Base-by-base conservation (phyloP, 2,888 invertebrate genomes). In the Argyresthia albistria region DNA sequence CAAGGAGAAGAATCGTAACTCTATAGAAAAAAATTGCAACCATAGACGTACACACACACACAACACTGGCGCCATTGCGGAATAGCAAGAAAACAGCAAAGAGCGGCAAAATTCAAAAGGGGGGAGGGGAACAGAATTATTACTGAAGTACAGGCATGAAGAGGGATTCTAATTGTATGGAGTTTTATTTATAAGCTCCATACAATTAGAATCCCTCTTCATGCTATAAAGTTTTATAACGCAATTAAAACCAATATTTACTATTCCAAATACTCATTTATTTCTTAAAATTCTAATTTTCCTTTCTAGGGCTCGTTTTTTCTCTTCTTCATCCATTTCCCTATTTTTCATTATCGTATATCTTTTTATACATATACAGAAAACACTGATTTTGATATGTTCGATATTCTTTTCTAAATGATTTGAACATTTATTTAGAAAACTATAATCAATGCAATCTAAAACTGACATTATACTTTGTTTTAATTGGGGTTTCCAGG, bases 311-410 rank as follows among this genome's bases (percentile, higher is more conserved):
- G 39, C 9, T n/a, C n/a, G 9, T 57, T 10, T 58, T 49, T 35
- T 54, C 35, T 35, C 54, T 8, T 54, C 45, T 4, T 54, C 51
- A 3, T 47, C 51, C 35, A 54, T 48, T 43, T 46, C 37, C 42
- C 46, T 25, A 16, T 54, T 54, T 50, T 39, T 52, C 39, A 49
- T 2, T n/a, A 42, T 46, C 1, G 25, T 45, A 50, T 36, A 52
- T 12, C 52, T 52, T 50, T 52, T 52, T 46, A 54, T 42, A 35
- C 49, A 49, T 16, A 54, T 50, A 46, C 8, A 49, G 43, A 54
- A 46, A 35, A 48, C 42, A 42, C 46, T 25, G 4, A 16, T 16
- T 10, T 16, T 46, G 1, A 9, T 16, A 9, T 46, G 15, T 16
- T 8, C 4, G 8, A 15, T 8, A 16, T 46, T 46, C 16, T 46